Percentiles rank a stretch among this genome's conserved stretches.
Conservation (phyloP, 2,888 invertebrate genomes). For the Habrosyne pyritoides region DNA sequence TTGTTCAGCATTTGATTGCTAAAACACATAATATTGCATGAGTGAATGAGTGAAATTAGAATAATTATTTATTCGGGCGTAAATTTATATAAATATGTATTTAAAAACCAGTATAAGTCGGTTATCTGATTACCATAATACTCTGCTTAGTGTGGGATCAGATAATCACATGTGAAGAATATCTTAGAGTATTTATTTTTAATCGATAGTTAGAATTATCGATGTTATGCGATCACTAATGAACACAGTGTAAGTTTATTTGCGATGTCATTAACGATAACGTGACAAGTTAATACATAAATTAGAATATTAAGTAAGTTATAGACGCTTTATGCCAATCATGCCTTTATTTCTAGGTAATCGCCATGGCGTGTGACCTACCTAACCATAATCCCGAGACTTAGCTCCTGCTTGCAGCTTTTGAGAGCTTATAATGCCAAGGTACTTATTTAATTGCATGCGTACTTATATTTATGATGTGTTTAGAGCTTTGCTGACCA, state of each 20-base stretch:
- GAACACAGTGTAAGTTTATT: not conserved
- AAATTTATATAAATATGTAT: too few relatives aligned
- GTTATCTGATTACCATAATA: too few relatives aligned
- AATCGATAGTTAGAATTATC: not conserved
- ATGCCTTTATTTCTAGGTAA: constrained; percentile 71
- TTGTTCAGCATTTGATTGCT: too few relatives aligned
- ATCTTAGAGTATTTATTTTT: too few relatives aligned
- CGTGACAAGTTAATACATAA: not conserved
- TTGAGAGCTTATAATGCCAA: constrained; percentile 79
- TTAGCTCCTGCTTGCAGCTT: constrained; percentile 76
- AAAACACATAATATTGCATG: too few relatives aligned
- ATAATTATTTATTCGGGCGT: too few relatives aligned
- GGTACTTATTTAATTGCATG: constrained; percentile 63
- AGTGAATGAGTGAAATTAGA: too few relatives aligned
- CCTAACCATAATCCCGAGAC: constrained; percentile 53
- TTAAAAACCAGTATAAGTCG: too few relatives aligned
- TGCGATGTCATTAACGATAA: not conserved
- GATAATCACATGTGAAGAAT: too few relatives aligned
- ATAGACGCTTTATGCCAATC: constrained; percentile 33
- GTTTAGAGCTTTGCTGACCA: not conserved
- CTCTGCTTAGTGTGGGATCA: too few relatives aligned
- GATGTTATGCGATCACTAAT: not conserved
- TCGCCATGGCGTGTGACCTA: constrained; percentile 71
- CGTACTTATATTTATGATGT: constrained; percentile 34
- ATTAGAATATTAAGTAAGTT: constrained; percentile 3